These are phyloP conservation scores for Gnathonemus longibarbis DNA, from an alignment of 2,113 vertebrate genomes.

Conservation along the genomic window DNA sequence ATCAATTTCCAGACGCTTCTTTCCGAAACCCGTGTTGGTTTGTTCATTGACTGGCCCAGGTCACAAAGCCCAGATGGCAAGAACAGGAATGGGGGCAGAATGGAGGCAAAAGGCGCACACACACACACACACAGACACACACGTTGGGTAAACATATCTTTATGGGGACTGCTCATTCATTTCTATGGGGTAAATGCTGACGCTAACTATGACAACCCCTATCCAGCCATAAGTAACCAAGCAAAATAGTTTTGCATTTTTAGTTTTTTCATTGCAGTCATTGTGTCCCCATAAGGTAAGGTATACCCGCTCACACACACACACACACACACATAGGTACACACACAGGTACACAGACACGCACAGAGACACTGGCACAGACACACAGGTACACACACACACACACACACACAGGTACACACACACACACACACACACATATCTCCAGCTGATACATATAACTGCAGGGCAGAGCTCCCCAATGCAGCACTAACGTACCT, in stretches of 20 bases:
- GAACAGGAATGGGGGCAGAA: background rate
- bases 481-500: slow-evolving; percentile 46
- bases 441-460: slow-evolving; percentile 50
- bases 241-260: too few relatives aligned
- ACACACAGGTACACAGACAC: background rate
- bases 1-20: slow-evolving; percentile 11
- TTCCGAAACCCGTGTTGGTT: slow-evolving; percentile 9
- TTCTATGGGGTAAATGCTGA: too few relatives aligned
- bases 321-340: too few relatives aligned
- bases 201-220: too few relatives aligned
- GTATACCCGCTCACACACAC: too few relatives aligned
- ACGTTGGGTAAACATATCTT: slow-evolving; percentile 8
- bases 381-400: background rate
- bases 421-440: slow-evolving; percentile 9
- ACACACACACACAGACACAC: slow-evolving; percentile 28
- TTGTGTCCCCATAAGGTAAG: too few relatives aligned
- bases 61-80: slow-evolving; percentile 21
- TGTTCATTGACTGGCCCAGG: background rate
- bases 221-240: too few relatives aligned
- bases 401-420: background rate
- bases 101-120: slow-evolving; percentile 10
- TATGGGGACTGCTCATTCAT: too few relatives aligned
- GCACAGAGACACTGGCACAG: background rate
- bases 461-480: slow-evolving; percentile 1
- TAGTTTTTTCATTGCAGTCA: too few relatives aligned